Evolutionary conservation across 2,797 vertebrate genomes (phyloP).

Genomic region (Malacoraja senta): DNA sequence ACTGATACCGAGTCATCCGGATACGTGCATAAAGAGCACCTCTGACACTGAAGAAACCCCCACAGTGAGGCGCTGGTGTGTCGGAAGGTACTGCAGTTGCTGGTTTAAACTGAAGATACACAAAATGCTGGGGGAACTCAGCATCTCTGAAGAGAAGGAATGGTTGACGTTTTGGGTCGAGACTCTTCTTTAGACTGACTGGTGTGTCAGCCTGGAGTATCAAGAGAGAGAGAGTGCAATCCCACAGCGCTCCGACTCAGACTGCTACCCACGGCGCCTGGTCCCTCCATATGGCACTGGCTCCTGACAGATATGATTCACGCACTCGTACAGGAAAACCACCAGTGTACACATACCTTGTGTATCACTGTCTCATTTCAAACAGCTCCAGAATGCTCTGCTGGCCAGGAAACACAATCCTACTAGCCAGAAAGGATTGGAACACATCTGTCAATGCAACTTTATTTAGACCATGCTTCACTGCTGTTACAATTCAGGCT

Average conservation of each 20-base stretch:
- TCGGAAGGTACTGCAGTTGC: too few relatives aligned
- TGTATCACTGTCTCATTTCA: not conserved
- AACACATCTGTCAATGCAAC: not conserved
- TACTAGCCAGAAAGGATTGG: not conserved
- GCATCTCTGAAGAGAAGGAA: too few relatives aligned
- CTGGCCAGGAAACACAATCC: not conserved
- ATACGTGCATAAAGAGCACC: not conserved
- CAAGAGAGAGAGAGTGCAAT: not conserved
- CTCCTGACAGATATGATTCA: not conserved
- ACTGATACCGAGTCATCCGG: not conserved
- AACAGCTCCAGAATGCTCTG: not conserved
- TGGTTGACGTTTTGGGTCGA: too few relatives aligned
- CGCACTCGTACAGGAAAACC: not conserved
- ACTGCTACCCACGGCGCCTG: not conserved
- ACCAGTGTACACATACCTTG: not conserved
- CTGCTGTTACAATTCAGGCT: not conserved
- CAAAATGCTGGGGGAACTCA: too few relatives aligned
- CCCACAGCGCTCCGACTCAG: not conserved
- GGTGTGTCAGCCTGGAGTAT: not conserved
- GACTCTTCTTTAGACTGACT: too few relatives aligned
- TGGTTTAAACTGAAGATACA: too few relatives aligned
- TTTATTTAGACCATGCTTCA: not conserved
- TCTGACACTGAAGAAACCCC: not conserved
- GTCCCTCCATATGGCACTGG: not conserved
- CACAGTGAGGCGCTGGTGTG: not conserved